Evolutionary conservation across 2,113 vertebrate genomes (phyloP).

Genomic region (Conger conger): DNA sequence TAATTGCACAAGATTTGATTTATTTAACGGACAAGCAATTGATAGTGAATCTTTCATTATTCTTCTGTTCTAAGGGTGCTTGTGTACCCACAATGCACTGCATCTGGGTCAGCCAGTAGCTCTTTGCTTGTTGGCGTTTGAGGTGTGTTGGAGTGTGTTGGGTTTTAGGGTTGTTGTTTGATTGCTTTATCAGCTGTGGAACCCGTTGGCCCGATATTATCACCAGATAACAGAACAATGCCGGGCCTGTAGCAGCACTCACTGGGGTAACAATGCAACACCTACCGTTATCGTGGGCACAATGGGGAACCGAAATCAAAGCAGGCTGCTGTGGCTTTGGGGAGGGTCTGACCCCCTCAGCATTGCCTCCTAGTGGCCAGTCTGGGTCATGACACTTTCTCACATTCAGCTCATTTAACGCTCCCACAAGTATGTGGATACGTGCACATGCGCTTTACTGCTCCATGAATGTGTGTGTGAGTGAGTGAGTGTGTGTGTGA

Average conservation of each 20-base stretch:
- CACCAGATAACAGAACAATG: conserved; percentile 3
- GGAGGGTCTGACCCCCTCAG: too few species aligned
- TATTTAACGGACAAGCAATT: background rate
- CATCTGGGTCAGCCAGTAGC: background rate
- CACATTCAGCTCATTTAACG: too few species aligned
- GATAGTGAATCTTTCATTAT: background rate
- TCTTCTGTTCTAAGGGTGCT: background rate
- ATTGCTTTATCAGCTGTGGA: background rate
- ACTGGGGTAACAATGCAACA: background rate
- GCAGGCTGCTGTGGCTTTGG: background rate
- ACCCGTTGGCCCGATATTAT: background rate
- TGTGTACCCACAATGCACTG: background rate
- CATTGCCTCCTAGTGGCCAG: background rate
- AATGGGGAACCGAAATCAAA: background rate
- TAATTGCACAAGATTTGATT: too few species aligned
- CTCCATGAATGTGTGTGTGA: too few species aligned
- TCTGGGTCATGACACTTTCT: background rate
- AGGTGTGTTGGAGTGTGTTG: background rate
- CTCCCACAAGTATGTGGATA: too few species aligned
- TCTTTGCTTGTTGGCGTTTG: background rate
- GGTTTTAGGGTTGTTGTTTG: conserved; percentile 7
- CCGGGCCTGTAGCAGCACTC: background rate
- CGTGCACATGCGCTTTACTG: too few species aligned
- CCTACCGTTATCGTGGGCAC: background rate
- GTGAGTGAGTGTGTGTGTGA: too few species aligned